Conservation (phyloP, 2,888 invertebrate species). For the Allygus modestus region DNA sequence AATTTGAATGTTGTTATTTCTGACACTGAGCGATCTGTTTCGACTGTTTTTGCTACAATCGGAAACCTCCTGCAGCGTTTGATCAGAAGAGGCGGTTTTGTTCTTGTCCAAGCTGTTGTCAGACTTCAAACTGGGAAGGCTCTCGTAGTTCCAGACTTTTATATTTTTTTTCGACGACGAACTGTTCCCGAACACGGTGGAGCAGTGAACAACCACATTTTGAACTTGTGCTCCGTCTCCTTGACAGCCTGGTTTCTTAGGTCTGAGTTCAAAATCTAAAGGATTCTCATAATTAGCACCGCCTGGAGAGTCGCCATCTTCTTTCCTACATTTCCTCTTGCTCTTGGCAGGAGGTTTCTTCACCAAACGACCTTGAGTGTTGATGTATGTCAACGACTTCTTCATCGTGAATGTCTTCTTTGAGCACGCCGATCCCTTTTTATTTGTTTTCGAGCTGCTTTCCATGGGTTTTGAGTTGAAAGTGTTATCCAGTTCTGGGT, state of each 20-base stretch:
- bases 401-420: conserved; percentile 9
- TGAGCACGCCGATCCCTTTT: not conserved
- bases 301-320: not conserved
- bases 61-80: not conserved
- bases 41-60: not conserved
- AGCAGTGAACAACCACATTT: conserved; percentile 6
- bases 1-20: not conserved
- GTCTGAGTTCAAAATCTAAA: not conserved
- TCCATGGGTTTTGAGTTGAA: not conserved
- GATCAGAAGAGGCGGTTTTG: not conserved
- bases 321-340: not conserved
- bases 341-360: not conserved
- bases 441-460: not conserved
- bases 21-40: not conserved
- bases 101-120: not conserved
- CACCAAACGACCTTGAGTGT: not conserved
- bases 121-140: not conserved
- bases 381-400: not conserved
- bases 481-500: not conserved
- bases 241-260: not conserved
- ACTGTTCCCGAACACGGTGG: not conserved
- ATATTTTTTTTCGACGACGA: not conserved
- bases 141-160: conserved; percentile 18
- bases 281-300: not conserved
- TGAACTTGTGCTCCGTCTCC: not conserved